phyloP scores from a whole-genome alignment of 2,797 vertebrate species.

The Peromyscus eremicus region DNA sequence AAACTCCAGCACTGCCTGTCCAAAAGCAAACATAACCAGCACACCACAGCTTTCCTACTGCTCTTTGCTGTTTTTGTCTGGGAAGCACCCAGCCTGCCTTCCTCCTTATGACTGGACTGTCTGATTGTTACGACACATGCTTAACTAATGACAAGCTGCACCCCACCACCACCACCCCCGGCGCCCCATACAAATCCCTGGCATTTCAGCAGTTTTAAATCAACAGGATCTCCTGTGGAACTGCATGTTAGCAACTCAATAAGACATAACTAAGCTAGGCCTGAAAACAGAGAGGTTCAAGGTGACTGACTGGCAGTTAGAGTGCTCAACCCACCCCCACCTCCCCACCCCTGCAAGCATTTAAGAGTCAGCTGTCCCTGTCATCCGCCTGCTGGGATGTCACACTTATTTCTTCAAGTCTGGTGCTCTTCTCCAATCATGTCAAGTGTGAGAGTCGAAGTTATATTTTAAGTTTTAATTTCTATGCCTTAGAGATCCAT shows the following conservation, averaged over 20 bases:
- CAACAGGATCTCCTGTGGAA: neutral
- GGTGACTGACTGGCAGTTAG: neutral
- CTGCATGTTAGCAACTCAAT: neutral
- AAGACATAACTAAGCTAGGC: neutral
- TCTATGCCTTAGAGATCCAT: neutral
- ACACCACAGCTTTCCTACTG: neutral
- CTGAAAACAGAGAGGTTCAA: neutral
- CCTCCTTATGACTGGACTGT: neutral
- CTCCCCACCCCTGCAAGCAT: neutral
- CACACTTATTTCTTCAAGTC: neutral
- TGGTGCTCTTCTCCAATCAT: neutral
- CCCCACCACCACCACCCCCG: neutral
- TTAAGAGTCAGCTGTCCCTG: neutral
- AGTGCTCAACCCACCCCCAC: neutral
- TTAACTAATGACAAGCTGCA: constrained; percentile 1
- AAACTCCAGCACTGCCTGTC: neutral
- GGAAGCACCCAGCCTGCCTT: neutral
- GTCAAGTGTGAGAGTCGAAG: neutral
- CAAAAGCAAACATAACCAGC: constrained; percentile 3
- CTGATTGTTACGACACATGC: neutral
- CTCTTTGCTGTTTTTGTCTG: constrained; percentile 16
- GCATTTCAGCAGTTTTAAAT: constrained; percentile 37
- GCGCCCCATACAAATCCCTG: neutral
- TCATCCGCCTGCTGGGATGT: neutral
- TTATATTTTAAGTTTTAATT: neutral